Evolutionary conservation across 2,888 invertebrate genomes (phyloP).

Genomic region (Cheilosia grossa): DNA sequence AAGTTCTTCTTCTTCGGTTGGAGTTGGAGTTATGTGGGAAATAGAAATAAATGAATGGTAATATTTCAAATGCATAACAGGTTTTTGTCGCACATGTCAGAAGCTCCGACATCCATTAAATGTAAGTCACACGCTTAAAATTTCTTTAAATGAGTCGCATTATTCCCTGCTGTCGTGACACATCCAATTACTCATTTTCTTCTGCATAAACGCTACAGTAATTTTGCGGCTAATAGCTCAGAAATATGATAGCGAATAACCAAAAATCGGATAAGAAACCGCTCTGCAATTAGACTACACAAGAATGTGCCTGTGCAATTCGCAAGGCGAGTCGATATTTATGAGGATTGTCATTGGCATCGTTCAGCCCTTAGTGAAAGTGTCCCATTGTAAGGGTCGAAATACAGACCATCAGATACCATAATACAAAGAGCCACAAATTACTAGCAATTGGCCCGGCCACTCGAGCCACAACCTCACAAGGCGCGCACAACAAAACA

Average conservation of each 20-base stretch:
- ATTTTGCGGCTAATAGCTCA: neutral
- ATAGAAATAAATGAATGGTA: constrained; percentile 18
- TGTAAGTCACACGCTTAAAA: no score
- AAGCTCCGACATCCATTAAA: no score
- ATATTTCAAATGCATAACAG: neutral
- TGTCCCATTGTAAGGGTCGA: constrained; percentile 36
- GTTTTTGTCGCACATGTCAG: neutral
- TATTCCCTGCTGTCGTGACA: no score
- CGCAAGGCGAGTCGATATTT: constrained; percentile 55
- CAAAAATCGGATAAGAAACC: neutral
- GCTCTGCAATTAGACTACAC: neutral
- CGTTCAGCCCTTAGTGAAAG: constrained; percentile 34
- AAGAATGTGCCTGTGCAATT: constrained; percentile 12
- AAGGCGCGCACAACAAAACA: constrained; percentile 9
- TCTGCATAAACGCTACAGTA: no score
- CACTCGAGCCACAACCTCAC: constrained; percentile 29
- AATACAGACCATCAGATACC: constrained; percentile 21
- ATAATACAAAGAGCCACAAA: constrained; percentile 39
- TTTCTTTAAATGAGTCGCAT: no score
- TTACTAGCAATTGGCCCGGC: constrained; percentile 31
- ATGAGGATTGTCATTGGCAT: constrained; percentile 17
- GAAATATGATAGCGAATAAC: neutral
- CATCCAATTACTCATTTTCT: no score
- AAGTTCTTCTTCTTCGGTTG: neutral
- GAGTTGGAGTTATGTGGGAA: neutral